Evolutionary conservation across 2,113 vertebrate genomes (phyloP), one percentile per base, ranked within the genome.

Genomic region (Gymnobelideus leadbeateri): DNA sequence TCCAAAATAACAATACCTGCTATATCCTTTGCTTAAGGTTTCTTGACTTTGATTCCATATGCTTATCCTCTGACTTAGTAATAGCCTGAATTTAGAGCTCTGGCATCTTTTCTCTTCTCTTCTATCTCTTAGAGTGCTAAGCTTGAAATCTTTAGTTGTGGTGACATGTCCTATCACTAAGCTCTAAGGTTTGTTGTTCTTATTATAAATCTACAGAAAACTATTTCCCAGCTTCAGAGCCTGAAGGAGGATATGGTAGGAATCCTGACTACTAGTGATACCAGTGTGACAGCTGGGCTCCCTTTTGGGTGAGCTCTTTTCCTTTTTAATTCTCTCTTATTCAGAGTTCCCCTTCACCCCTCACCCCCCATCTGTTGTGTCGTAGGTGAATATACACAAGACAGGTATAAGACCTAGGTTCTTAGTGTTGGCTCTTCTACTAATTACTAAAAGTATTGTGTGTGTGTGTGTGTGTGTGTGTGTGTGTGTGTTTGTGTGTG

Each of bases 21-120:
- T 90, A 1, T 51, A 51, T 89, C n/a, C 0, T 93, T 14, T 89
- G n/a, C 26, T n/a, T 91, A 94, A 61, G 9, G 92, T 51, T 91
- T 95, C 14, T 37, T 92, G 46, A 3, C 37, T 91, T 3, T 92
- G 8, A 93, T 68, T 46, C 21, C 46, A 37, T 54, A 49, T 46
- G 8, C 37, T 94, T 92, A 92, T 92, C 93, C 57, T 90, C 95
- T 91, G 90, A 19, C 53, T 93, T 23, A 93, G 52, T 93, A 92
- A 89, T 92, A 94, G 24, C 7, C 68, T 94, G 43, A 4, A 89
- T 43, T 94, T 93, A 8, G 10, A 24, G 14, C 49, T 52, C 8
- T 61, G 61, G 52, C n/a, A n/a, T 37, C 51, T 47, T 92, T 53
- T 84, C 91, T 89, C n/a, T 92, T 89, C 91, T 47, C 19, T 53